Percentiles rank a stretch among this genome's conserved stretches.
phyloP scores from a whole-genome alignment of 2,888 invertebrate species.

The Pyrrhia umbra region DNA sequence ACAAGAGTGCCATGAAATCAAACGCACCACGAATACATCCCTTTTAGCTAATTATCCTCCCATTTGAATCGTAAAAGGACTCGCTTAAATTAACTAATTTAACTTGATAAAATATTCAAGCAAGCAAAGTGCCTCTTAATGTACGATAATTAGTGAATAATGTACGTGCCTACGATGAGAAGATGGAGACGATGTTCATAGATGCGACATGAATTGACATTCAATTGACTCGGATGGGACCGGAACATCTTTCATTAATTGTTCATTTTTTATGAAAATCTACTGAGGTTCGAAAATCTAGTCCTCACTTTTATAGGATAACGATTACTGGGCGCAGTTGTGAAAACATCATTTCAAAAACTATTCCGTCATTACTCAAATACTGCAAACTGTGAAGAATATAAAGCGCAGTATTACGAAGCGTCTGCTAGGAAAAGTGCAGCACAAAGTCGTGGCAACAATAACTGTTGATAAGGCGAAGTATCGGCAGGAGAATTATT shows the following conservation, averaged over 20 bases:
- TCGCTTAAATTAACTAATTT: conserved; percentile 49
- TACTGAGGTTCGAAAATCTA: no score
- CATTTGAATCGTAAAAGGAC: conserved; percentile 39
- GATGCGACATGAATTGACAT: conserved; percentile 2
- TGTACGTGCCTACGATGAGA: background rate
- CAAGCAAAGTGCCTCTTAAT: conserved; percentile 41
- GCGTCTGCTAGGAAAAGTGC: conserved; percentile 8
- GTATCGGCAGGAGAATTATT: conserved; percentile 59
- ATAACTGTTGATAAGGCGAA: conserved; percentile 47
- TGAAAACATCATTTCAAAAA: no score
- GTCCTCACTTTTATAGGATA: no score
- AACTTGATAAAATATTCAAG: conserved; percentile 42
- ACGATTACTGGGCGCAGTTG: no score
- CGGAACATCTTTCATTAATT: no score
- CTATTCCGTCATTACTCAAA: background rate
- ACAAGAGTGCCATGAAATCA: conserved; percentile 17
- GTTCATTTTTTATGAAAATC: no score
- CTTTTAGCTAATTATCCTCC: conserved; percentile 22
- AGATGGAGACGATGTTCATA: conserved; percentile 4
- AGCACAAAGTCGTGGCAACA: conserved; percentile 32
- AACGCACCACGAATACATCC: conserved; percentile 14
- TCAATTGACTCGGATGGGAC: background rate
- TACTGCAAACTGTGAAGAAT: background rate
- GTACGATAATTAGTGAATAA: conserved; percentile 36
- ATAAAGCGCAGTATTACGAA: background rate